These are phyloP conservation scores for Ammodytes marinus DNA, from an alignment of 2,113 vertebrate species.

Conservation along the genomic window DNA sequence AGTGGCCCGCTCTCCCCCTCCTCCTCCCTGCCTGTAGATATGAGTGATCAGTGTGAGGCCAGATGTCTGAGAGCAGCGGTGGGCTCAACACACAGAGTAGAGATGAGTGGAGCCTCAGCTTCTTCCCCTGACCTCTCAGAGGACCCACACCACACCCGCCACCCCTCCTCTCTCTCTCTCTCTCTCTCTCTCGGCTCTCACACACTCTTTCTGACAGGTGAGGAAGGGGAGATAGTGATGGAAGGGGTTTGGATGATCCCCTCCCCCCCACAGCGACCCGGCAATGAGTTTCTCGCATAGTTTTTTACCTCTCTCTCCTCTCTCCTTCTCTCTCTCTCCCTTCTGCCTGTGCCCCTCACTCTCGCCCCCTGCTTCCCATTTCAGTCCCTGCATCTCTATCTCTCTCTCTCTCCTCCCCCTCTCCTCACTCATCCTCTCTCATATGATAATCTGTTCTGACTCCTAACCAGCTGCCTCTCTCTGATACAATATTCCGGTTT, in stretches of 20 bases:
- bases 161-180: conserved; percentile 13
- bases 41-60: conserved; percentile 80
- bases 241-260: conserved; percentile 75
- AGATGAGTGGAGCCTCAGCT: conserved; percentile 75
- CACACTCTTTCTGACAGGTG: conserved; percentile 71
- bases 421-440: conserved; percentile 80
- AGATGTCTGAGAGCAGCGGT: conserved; percentile 79
- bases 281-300: conserved; percentile 73
- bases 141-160: conserved; percentile 39
- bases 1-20: conserved; percentile 46
- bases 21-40: conserved; percentile 69
- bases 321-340: conserved; percentile 54
- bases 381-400: conserved; percentile 51
- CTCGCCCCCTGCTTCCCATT: conserved; percentile 64
- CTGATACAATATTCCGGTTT: conserved; percentile 87
- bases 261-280: conserved; percentile 71
- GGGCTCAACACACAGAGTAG: conserved; percentile 64
- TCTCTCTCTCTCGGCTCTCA: conserved; percentile 41
- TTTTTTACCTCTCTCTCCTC: conserved; percentile 44
- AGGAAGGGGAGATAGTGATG: conserved; percentile 73
- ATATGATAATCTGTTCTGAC: conserved; percentile 87
- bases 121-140: conserved; percentile 77
- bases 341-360: conserved; percentile 57
- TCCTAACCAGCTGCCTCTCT: conserved; percentile 86
- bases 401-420: conserved; percentile 50